Percentiles rank a stretch among this genome's conserved stretches.
Evolutionary conservation across 2,797 vertebrate species (phyloP).

Genomic region (Linurgus olivaceus): DNA sequence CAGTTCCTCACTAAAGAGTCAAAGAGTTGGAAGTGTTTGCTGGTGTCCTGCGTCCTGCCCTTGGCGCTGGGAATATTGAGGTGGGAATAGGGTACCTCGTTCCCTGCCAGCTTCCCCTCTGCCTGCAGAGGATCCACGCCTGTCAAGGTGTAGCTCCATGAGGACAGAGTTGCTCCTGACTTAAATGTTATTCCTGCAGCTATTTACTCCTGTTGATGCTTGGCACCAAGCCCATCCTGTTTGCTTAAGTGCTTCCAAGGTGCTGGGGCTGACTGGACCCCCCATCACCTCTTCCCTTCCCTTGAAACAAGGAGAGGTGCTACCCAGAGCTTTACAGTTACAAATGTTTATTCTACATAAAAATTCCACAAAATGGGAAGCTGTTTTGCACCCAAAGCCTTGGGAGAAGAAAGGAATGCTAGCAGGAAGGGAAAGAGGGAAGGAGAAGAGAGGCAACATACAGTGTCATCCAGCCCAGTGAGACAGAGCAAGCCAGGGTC

Average conservation of each 20-base stretch:
- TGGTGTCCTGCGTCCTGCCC: not conserved
- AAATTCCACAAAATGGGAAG: slow-evolving; percentile 81
- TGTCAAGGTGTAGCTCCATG: not conserved
- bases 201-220: not conserved
- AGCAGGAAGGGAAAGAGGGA: slow-evolving; percentile 7
- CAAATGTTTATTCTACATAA: slow-evolving; percentile 85
- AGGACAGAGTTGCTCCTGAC: not conserved
- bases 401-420: slow-evolving; percentile 50
- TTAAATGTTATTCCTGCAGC: not conserved
- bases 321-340: slow-evolving; percentile 63
- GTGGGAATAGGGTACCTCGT: not conserved
- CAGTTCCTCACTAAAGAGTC: slow-evolving; percentile 12
- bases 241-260: not conserved
- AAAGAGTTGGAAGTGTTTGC: not conserved
- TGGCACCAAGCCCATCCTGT: not conserved
- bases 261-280: not conserved
- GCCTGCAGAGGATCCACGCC: not conserved
- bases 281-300: not conserved
- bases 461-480: slow-evolving; percentile 57
- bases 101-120: not conserved
- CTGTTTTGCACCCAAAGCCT: slow-evolving; percentile 76
- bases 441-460: slow-evolving; percentile 59
- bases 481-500: slow-evolving; percentile 60
- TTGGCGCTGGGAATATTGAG: not conserved
- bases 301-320: not conserved